These are phyloP conservation scores for Galagoides demidoff DNA, from an alignment of 2,797 vertebrate genomes.

Conservation along the genomic window DNA sequence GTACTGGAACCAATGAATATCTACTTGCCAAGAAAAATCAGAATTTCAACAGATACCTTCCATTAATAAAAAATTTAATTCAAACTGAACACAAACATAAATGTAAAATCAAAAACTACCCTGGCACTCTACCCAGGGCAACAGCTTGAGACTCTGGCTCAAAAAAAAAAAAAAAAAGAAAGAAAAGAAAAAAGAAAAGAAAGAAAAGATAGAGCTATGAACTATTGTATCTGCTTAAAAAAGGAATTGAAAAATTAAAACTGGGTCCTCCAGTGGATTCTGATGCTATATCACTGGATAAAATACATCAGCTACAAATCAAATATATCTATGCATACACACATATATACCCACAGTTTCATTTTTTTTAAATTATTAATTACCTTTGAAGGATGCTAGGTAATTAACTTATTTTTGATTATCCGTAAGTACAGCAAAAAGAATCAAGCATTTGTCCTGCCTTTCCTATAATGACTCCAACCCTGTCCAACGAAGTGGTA, in stretches of 20 bases:
- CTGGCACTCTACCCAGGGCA: too few species aligned
- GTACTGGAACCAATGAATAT: background rate
- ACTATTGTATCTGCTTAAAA: background rate
- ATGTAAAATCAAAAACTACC: constrained; percentile 26
- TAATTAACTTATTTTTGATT: constrained; percentile 23
- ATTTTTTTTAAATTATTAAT: background rate
- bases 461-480: background rate
- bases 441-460: background rate
- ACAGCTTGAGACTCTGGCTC: too few species aligned
- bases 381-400: background rate
- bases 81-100: constrained; percentile 27
- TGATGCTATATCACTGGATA: background rate
- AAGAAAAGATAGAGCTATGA: background rate
- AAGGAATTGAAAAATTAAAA: constrained; percentile 24
- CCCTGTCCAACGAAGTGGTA: background rate
- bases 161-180: background rate
- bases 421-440: background rate
- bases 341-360: background rate
- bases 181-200: too few species aligned
- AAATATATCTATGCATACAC: background rate
- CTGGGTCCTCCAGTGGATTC: background rate
- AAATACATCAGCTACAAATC: background rate
- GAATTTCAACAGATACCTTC: background rate
- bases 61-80: constrained; percentile 1
- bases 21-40: background rate